These are phyloP conservation scores for Ophioderma brevispina DNA, from an alignment of 35 echinoderm and acorn worm genomes.

Conservation along the genomic window DNA sequence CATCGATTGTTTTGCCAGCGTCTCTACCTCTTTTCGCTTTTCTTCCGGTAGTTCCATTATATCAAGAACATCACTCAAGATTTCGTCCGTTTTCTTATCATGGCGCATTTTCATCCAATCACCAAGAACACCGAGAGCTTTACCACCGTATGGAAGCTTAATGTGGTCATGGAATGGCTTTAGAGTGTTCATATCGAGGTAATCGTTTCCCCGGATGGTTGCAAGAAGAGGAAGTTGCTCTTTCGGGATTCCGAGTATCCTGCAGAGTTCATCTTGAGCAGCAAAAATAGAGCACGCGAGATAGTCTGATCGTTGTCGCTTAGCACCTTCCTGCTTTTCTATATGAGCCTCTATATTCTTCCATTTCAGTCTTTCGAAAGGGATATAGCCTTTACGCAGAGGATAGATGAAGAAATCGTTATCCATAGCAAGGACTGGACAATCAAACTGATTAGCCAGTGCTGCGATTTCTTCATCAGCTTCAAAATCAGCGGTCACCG, in stretches of 20 bases:
- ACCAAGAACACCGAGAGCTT: neutral
- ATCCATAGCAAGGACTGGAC: constrained; percentile 69
- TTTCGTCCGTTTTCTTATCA: constrained; percentile 14
- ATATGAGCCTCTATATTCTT: neutral
- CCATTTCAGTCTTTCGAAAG: constrained; percentile 57
- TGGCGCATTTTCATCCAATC: constrained; percentile 20
- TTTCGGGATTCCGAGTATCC: constrained; percentile 38
- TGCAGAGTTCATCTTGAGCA: constrained; percentile 52
- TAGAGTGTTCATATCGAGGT: constrained; percentile 35
- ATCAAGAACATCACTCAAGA: neutral
- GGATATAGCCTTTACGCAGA: constrained; percentile 70
- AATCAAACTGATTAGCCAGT: constrained; percentile 59
- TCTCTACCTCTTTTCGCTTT: constrained; percentile 6
- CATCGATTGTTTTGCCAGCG: constrained; percentile 26
- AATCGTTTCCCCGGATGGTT: constrained; percentile 78
- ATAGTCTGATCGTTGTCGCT: neutral
- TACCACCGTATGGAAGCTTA: neutral
- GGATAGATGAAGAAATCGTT: constrained; percentile 86
- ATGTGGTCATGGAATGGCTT: constrained; percentile 53
- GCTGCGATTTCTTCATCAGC: constrained; percentile 79
- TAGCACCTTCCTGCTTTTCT: neutral
- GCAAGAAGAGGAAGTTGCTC: constrained; percentile 70
- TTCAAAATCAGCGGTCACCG: constrained; percentile 81
- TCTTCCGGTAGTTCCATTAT: constrained; percentile 4
- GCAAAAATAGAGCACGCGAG: constrained; percentile 39